Base-by-base conservation (phyloP, 2,797 vertebrate species). In the Eidolon dupreanum region DNA sequence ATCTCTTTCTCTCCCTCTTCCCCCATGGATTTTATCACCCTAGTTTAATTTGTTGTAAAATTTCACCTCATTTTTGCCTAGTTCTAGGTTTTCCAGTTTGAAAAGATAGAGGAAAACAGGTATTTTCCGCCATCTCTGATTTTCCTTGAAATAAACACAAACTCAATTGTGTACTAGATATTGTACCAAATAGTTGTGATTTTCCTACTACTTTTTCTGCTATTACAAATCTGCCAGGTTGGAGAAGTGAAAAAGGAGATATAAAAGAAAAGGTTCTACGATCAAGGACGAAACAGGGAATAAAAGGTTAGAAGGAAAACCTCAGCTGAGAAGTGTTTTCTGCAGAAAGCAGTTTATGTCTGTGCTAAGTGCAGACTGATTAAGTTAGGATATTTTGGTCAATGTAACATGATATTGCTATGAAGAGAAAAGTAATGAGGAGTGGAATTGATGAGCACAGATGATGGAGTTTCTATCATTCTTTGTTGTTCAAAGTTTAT, bases 41-140 rank as follows among this genome's bases (percentile, higher is more conserved):
- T 96, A 90, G 92, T 89, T 94, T 95, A 96, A 88, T 96, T 96
- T 97, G 88, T 97, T 98, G 92, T 97, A 96, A 97, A 97, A 97
- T 98, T 98, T 94, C 86, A 95, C 68, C 6, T 83, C 2, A 36
- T 79, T 94, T 78, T 88, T 93, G 3, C 78, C 73, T 74, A 63
- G 83, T 87, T 97, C 93, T 93, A 97, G 91, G 71, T 96, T 97
- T 98, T 97, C 61, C 84, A 55, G n/a, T 92, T 94, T 55, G 8
- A 65, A 97, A 95, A 97, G 65, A 57, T 4, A 0, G 0, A 96
- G 90, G 31, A 55, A 90, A 95, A 71, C 90, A 96, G 57, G 70
- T 97, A 96, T 98, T 98, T 98, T 97, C 97, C 87, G 96, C 31
- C 94, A 61, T 96, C 92, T 98, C 97, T 93, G 91, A 93, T 97